Base-by-base conservation (phyloP, 2,113 vertebrate genomes). In the Chaetorhynchus papuensis region DNA sequence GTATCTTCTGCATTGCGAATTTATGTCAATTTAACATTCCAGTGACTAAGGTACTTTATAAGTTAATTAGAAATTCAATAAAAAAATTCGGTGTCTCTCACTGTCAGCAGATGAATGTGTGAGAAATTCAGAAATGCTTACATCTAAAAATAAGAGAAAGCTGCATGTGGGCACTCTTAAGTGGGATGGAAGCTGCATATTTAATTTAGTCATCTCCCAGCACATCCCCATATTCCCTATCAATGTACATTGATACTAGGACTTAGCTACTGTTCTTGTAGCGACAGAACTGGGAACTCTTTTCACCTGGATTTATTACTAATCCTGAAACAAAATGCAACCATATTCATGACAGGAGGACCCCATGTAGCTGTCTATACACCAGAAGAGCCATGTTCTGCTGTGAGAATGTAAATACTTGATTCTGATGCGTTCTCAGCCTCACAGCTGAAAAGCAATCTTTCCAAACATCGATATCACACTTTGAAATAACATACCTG, bases 21-120 rank as follows among this genome's bases (percentile, higher is more conserved):
- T 95, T 79, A 80, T 66, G 78, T 54, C 66, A 81, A 30, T 85
- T 94, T 89, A 93, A 78, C 54, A 94, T 84, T 88, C 83, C 47
- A 72, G 61, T 69, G 72, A 92, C 66, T 88, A 83, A 89, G 57
- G 60, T 27, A 45, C 41, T 90, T 83, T 82, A 49, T 47, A 95
- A 13, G 23, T 79, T 57, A 88, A 90, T 93, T 94, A 88, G 78
- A 95, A 86, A 90, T 70, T 72, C 37, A 86, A 22, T 71, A 3
- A 78, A 92, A 96, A 87, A 78, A 59, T 1, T 33, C 39, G 47
- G 14, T 10, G 1, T 74, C 50, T 82, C 53, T 68, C 50, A 77
- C 44, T 33, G 61, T 68, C 44, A 68, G 82, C 11, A 88, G 69
- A 93, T 41, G 18, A 45, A 35, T 72, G 31, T 77, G 66, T 50